Conservation (phyloP, 2,113 vertebrate species). For the Eulemur macaco region DNA sequence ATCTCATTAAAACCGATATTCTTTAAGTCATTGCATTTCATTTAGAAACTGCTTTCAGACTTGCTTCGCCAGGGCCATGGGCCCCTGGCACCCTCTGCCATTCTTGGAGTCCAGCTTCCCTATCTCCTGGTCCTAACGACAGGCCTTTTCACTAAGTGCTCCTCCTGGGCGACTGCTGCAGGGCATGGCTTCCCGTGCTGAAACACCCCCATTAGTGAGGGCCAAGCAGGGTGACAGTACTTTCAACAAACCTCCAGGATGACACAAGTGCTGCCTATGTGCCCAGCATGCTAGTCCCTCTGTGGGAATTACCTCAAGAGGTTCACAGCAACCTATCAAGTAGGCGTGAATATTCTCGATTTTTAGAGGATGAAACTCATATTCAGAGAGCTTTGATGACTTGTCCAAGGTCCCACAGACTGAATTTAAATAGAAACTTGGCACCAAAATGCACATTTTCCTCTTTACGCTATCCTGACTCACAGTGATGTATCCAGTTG, state of each 20-base stretch:
- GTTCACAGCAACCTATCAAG: background rate
- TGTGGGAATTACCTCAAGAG: rapidly evolving
- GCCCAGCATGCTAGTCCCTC: background rate
- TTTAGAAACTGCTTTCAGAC: slow-evolving; percentile 9
- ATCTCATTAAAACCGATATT: background rate
- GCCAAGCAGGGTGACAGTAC: background rate
- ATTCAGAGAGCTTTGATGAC: background rate
- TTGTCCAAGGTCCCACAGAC: background rate
- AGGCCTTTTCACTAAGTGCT: background rate
- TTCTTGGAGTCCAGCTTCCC: background rate
- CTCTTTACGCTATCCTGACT: background rate
- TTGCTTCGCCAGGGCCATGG: background rate
- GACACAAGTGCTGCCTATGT: background rate
- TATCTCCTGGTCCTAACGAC: background rate
- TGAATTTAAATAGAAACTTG: background rate
- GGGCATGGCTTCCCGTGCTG: background rate
- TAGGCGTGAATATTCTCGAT: too few relatives aligned
- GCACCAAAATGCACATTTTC: background rate
- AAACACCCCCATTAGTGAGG: background rate
- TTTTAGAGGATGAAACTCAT: background rate
- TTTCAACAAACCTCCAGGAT: background rate
- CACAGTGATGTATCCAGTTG: background rate
- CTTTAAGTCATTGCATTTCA: background rate
- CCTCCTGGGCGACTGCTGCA: background rate
- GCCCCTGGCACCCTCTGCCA: background rate